Percentiles rank a stretch among this genome's conserved stretches.
Evolutionary conservation across 2,113 vertebrate genomes (phyloP).

Genomic region (Paraplagusia blochii): DNA sequence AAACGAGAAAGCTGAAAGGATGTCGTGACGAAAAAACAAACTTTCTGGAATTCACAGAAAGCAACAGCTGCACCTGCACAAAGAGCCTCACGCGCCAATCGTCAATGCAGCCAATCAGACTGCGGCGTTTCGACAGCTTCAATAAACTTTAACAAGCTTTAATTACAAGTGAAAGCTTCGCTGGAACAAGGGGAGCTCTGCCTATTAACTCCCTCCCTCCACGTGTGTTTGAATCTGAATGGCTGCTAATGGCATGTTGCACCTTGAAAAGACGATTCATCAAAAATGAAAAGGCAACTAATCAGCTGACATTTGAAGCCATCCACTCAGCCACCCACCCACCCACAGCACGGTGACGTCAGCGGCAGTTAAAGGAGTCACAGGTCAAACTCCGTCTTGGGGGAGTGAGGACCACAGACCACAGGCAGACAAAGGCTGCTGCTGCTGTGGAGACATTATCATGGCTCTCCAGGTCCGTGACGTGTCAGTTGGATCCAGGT

Average conservation of each 20-base stretch:
- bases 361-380: conserved; percentile 16
- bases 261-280: conserved; percentile 24
- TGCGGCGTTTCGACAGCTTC: conserved; percentile 15
- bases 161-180: conserved; percentile 54
- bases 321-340: background rate
- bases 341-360: conserved; percentile 7
- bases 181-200: conserved; percentile 23
- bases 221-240: conserved; percentile 5
- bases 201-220: background rate
- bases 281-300: conserved; percentile 18
- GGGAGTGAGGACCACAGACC: background rate
- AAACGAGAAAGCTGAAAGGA: conserved; percentile 1
- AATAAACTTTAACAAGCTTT: conserved; percentile 50
- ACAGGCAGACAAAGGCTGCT: conserved; percentile 7
- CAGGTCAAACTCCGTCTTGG: conserved; percentile 21
- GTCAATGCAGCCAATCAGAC: conserved; percentile 35
- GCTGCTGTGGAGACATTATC: conserved; percentile 22
- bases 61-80: conserved; percentile 31
- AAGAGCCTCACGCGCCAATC: conserved; percentile 15
- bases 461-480: conserved; percentile 18
- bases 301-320: conserved; percentile 4
- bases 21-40: background rate
- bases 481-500: background rate
- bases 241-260: conserved; percentile 6
- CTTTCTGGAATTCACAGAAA: conserved; percentile 41